Evolutionary conservation across 2,113 vertebrate genomes (phyloP).

Genomic region (Emydocephalus ijimae): DNA sequence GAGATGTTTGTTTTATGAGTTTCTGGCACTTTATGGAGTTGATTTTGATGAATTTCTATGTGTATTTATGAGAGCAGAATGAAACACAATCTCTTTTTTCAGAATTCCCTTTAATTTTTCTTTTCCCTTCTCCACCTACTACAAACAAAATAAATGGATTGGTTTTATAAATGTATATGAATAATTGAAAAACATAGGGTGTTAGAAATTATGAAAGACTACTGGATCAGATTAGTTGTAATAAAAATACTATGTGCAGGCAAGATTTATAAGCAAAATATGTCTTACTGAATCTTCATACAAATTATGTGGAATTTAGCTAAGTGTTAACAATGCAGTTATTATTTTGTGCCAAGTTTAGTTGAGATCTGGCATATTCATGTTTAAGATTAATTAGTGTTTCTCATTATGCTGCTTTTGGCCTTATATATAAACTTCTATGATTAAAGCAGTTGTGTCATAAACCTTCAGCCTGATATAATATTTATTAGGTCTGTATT

Average conservation of each 20-base stretch:
- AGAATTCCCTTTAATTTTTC: neutral
- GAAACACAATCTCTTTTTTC: neutral
- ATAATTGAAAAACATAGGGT: neutral
- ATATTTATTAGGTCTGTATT: neutral
- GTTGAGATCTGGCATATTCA: neutral
- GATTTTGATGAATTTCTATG: neutral
- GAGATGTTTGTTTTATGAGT: neutral
- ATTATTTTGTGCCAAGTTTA: slow-evolving; percentile 1
- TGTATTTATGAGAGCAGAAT: neutral
- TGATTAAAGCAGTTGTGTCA: neutral
- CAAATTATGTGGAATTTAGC: neutral
- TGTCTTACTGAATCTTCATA: neutral
- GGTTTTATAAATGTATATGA: slow-evolving; percentile 3
- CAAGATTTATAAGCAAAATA: neutral
- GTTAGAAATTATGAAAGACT: neutral
- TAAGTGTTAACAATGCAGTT: slow-evolving; percentile 1
- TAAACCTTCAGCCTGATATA: neutral
- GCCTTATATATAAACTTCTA: neutral
- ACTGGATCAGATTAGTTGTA: neutral
- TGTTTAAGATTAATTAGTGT: neutral
- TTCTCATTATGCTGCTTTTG: neutral
- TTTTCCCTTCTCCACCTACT: neutral
- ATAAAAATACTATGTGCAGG: neutral
- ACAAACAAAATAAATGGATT: slow-evolving; percentile 1
- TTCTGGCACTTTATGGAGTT: neutral